phyloP scores from a whole-genome alignment of 2,113 vertebrate genomes.

The Prinia subflava region DNA sequence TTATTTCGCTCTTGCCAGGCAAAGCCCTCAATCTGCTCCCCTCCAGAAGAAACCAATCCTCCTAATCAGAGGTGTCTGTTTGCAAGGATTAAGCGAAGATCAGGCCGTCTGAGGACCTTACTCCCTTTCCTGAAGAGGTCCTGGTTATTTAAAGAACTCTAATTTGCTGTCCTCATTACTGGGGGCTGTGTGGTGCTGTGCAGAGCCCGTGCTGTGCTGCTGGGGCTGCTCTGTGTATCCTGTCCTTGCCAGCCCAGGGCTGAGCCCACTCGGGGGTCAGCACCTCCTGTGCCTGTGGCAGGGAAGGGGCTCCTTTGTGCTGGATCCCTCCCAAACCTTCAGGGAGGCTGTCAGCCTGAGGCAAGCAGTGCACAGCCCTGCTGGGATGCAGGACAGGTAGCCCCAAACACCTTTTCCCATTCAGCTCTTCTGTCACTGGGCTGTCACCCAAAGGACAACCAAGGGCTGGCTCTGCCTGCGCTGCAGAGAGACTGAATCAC shows the following conservation, averaged over 20 bases:
- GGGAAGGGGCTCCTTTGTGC: background rate
- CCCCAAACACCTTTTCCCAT: background rate
- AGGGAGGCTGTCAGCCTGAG: background rate
- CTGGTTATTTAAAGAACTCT: constrained; percentile 24
- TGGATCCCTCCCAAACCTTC: background rate
- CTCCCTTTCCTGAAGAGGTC: background rate
- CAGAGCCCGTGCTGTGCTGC: background rate
- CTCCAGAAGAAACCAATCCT: constrained; percentile 12
- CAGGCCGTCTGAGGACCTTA: background rate
- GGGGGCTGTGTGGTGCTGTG: rapidly evolving
- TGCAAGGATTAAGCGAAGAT: constrained; percentile 24
- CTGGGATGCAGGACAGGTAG: background rate
- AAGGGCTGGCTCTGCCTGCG: background rate
- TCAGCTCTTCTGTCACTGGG: background rate
- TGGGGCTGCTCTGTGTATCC: background rate
- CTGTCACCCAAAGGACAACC: background rate
- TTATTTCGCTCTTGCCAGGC: background rate
- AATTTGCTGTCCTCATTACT: background rate
- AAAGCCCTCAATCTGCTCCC: background rate
- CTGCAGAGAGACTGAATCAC: background rate
- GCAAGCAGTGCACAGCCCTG: background rate
- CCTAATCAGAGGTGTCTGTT: constrained; percentile 46
- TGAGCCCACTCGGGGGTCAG: background rate
- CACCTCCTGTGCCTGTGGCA: rapidly evolving
- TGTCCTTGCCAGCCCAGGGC: background rate